Evolutionary conservation across 2,113 vertebrate genomes (phyloP).

Genomic region (Merops nubicus): DNA sequence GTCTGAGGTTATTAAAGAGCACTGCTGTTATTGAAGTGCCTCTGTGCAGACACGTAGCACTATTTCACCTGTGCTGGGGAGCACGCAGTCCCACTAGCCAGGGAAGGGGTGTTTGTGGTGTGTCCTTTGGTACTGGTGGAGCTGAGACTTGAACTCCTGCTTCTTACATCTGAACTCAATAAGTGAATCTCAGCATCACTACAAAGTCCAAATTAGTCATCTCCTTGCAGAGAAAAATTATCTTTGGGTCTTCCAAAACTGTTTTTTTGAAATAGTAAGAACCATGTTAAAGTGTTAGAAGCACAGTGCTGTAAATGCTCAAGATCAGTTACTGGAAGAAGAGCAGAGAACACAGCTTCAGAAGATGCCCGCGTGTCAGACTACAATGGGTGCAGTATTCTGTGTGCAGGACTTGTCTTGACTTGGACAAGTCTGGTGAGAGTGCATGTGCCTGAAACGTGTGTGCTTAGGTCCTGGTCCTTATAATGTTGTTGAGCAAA

Average conservation of each 20-base stretch:
- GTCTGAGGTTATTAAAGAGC: neutral
- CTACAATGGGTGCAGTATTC: neutral
- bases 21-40: neutral
- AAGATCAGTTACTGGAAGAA: neutral
- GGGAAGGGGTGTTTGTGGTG: neutral
- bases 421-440: neutral
- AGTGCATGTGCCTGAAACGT: neutral
- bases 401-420: neutral
- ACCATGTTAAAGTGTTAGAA: neutral
- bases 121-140: neutral
- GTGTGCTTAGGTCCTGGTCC: neutral
- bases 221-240: neutral
- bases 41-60: neutral
- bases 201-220: neutral
- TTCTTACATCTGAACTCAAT: neutral
- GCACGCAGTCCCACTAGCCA: neutral
- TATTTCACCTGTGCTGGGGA: neutral
- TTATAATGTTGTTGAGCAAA: neutral
- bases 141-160: neutral
- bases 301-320: neutral
- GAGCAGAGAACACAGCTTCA: neutral
- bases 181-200: neutral
- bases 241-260: neutral
- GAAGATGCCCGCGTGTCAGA: neutral
- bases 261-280: neutral